These are phyloP conservation scores for Sebastes vulpes DNA, from an alignment of 2,797 vertebrate genomes.

Conservation along the genomic window DNA sequence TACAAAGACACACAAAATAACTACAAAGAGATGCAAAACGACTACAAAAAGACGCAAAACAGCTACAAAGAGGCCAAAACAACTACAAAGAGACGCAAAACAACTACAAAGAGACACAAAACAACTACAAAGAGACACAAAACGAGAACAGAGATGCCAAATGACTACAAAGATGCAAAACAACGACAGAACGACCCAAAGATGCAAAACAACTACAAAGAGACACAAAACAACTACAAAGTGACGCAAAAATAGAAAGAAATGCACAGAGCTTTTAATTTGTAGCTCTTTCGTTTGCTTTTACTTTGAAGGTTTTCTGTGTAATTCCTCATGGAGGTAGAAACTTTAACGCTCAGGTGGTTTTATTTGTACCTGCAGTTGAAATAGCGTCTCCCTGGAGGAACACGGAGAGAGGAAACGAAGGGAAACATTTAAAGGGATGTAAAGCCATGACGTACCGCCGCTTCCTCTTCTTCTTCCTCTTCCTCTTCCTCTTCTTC, in stretches of 20 bases:
- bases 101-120: too few relatives aligned
- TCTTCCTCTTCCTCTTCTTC: too few relatives aligned
- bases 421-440: neutral
- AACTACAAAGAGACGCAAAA: too few relatives aligned
- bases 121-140: too few relatives aligned
- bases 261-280: neutral
- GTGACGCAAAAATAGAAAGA: neutral
- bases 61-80: too few relatives aligned
- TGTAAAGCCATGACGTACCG: constrained; percentile 2
- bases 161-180: too few relatives aligned
- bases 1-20: too few relatives aligned
- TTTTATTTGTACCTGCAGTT: neutral
- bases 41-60: too few relatives aligned
- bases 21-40: rapidly evolving
- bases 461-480: neutral
- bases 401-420: neutral
- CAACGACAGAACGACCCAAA: neutral
- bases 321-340: neutral
- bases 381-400: neutral
- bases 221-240: neutral
- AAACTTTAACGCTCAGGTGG: neutral
- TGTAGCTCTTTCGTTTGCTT: neutral
- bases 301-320: neutral
- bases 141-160: too few relatives aligned
- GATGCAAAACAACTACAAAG: neutral